These are phyloP conservation scores for Drosophila carrolli DNA, from an alignment of 1,140 invertebrate species.

Conservation along the genomic window DNA sequence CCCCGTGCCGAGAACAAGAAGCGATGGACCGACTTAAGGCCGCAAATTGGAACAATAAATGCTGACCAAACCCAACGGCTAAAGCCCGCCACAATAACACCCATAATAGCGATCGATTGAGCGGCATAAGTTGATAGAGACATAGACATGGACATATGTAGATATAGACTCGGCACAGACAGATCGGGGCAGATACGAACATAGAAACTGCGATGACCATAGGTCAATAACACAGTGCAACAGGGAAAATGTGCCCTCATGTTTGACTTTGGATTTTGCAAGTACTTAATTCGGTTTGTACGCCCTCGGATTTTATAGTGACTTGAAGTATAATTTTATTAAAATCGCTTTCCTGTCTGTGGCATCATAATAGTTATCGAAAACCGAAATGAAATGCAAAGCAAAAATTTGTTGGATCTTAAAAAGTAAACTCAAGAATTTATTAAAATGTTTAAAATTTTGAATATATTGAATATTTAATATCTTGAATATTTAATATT, in stretches of 20 bases:
- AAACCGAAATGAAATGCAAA: too few species aligned
- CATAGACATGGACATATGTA: constrained; percentile 8
- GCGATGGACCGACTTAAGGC: constrained; percentile 23
- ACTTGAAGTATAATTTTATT: too few species aligned
- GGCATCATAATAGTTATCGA: too few species aligned
- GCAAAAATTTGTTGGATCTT: too few species aligned
- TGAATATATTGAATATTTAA: too few species aligned
- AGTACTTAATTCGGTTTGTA: too few species aligned
- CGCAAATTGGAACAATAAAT: constrained; percentile 57
- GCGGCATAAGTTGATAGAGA: constrained; percentile 48
- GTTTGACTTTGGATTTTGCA: too few species aligned
- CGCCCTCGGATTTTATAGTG: too few species aligned
- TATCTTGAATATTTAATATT: too few species aligned
- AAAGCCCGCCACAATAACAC: constrained; percentile 21
- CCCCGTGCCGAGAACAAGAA: constrained; percentile 24
- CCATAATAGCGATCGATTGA: constrained; percentile 51
- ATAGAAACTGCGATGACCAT: constrained; percentile 4
- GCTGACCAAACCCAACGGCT: constrained; percentile 33
- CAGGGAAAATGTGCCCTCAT: background rate
- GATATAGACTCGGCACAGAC: constrained; percentile 9
- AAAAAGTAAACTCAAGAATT: too few species aligned
- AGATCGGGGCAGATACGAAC: constrained; percentile 1
- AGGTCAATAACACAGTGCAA: constrained; percentile 7
- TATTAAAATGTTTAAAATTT: too few species aligned
- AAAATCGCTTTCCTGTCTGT: too few species aligned